phyloP scores from a whole-genome alignment of 2,888 invertebrate genomes.

The Lysandra bellargus region DNA sequence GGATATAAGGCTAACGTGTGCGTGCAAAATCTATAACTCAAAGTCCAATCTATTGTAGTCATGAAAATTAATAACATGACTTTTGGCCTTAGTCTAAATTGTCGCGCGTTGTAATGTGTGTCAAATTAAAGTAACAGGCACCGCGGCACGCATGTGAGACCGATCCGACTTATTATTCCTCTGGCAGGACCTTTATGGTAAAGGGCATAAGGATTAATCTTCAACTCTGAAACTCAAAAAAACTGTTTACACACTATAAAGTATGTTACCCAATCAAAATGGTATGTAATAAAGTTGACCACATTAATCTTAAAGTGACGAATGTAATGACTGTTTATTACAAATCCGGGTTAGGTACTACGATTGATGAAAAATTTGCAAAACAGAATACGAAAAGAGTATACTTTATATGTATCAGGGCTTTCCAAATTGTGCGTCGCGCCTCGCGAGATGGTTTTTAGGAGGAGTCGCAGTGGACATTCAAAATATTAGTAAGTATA shows the following conservation, averaged over 20 bases:
- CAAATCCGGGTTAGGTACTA: background rate
- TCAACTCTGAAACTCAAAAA: no score
- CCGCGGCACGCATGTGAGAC: background rate
- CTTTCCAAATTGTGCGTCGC: no score
- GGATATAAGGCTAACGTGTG: background rate
- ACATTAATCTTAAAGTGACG: background rate
- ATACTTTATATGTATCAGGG: no score
- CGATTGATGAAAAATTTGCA: background rate
- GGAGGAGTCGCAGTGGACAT: no score
- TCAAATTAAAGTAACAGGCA: conserved; percentile 11
- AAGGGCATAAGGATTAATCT: background rate
- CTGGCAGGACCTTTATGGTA: background rate
- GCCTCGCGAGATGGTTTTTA: no score
- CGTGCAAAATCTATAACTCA: background rate
- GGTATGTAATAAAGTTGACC: background rate
- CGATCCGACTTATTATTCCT: background rate
- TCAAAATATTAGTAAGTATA: no score
- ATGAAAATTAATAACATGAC: conserved; percentile 22
- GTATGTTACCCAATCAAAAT: background rate
- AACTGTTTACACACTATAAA: background rate
- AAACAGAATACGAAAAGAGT: no score
- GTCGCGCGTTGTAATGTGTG: background rate
- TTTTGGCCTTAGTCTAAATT: conserved; percentile 20
- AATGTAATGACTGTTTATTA: background rate
- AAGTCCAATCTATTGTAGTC: conserved; percentile 19